Conservation (phyloP, 2,888 invertebrate species). For the Syrista parreyssii region DNA sequence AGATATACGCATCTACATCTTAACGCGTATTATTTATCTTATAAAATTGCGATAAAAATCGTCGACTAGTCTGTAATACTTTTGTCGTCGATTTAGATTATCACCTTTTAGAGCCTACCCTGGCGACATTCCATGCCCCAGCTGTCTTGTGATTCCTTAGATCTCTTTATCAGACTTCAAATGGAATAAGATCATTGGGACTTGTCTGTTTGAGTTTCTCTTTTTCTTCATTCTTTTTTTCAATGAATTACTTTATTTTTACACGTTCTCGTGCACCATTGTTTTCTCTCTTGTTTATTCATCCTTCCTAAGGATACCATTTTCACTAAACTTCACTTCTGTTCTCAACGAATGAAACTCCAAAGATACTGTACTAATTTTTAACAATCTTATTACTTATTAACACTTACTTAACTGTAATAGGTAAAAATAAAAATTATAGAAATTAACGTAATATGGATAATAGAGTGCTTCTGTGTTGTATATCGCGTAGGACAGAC, state of each 20-base stretch:
- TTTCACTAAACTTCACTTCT: not conserved
- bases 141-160: not conserved
- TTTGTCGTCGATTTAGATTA: not conserved
- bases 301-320: not conserved
- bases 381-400: conserved; percentile 26
- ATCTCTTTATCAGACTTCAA: not conserved
- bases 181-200: not conserved
- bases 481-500: conserved; percentile 29
- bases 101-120: not conserved
- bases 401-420: conserved; percentile 32
- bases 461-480: conserved; percentile 37
- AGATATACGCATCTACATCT: not conserved
- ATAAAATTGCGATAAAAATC: not conserved
- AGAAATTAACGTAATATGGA: conserved; percentile 20
- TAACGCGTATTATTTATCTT: not conserved
- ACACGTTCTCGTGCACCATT: not conserved
- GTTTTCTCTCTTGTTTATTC: not conserved
- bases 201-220: not conserved
- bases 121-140: not conserved
- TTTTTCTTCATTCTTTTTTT: not conserved
- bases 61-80: not conserved
- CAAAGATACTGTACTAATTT: conserved; percentile 25
- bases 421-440: conserved; percentile 28
- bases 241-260: not conserved
- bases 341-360: not conserved